A percentile compares a stretch with the other conserved stretches of the same genome.
Conservation (phyloP, 2,113 vertebrate genomes). For the Perca flavescens region DNA sequence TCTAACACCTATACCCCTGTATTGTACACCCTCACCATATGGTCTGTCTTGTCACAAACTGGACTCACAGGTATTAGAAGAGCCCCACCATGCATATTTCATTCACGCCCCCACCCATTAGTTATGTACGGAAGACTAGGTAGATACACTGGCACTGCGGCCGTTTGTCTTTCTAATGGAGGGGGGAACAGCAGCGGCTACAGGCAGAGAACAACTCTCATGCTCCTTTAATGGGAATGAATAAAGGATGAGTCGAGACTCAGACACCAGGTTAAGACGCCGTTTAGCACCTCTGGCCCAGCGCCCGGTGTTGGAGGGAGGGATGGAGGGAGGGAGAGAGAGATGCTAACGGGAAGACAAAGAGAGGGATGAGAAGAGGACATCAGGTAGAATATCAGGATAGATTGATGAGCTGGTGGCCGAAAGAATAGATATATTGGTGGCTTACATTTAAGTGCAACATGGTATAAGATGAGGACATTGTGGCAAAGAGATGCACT, state of each 20-base stretch:
- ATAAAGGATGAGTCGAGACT: conserved; percentile 76
- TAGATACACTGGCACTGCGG: conserved; percentile 41
- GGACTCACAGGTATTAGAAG: conserved; percentile 30
- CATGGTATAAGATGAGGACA: neutral
- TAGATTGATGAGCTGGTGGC: neutral
- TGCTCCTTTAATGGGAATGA: conserved; percentile 77
- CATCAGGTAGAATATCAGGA: conserved; percentile 19
- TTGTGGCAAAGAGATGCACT: neutral
- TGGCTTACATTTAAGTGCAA: neutral
- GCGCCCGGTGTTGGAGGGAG: conserved; percentile 42
- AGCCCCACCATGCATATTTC: conserved; percentile 46
- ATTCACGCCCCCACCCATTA: conserved; percentile 37
- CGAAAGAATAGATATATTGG: neutral
- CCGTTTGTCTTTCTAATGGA: conserved; percentile 74
- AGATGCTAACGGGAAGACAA: conserved; percentile 23
- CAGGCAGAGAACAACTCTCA: conserved; percentile 65
- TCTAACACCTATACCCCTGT: neutral
- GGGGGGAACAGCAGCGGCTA: conserved; percentile 47
- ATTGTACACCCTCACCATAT: neutral
- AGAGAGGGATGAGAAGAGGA: conserved; percentile 31
- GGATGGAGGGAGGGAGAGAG: conserved; percentile 2
- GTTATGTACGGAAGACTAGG: conserved; percentile 44
- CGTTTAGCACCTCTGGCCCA: conserved; percentile 72
- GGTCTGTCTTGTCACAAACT: conserved; percentile 31
- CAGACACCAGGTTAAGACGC: conserved; percentile 73